These are phyloP conservation scores for Eulemur albifrons DNA, from an alignment of 2,797 vertebrate genomes.

Conservation along the genomic window DNA sequence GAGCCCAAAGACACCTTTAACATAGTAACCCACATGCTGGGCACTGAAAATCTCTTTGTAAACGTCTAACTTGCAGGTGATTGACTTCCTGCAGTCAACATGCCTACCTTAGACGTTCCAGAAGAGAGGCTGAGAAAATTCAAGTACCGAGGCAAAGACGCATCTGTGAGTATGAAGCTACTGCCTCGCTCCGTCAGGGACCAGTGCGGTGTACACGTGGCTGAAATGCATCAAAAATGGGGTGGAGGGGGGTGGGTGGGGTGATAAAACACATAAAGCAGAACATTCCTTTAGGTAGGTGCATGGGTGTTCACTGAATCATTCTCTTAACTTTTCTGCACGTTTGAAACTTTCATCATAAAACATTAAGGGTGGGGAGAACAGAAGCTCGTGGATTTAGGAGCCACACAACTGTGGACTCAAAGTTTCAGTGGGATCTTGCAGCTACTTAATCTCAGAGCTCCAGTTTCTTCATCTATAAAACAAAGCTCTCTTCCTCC, in stretches of 20 bases:
- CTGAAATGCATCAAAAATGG: background rate
- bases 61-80: background rate
- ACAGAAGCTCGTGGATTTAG: background rate
- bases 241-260: too few species aligned
- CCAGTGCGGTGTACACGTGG: accelerated
- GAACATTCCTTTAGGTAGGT: background rate
- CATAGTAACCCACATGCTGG: background rate
- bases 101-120: slow-evolving; percentile 82
- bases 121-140: slow-evolving; percentile 87
- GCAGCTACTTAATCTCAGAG: background rate
- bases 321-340: background rate
- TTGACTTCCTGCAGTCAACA: slow-evolving; percentile 69
- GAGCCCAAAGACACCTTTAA: background rate
- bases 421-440: background rate
- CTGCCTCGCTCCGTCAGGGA: background rate
- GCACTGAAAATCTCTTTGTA: background rate
- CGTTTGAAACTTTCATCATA: background rate
- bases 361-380: background rate
- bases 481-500: background rate
- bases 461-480: background rate
- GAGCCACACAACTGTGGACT: background rate
- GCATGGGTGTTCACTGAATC: background rate
- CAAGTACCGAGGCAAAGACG: slow-evolving; percentile 93
- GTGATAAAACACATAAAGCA: background rate
- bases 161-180: slow-evolving; percentile 83